Evolutionary conservation across 1,140 invertebrate genomes (phyloP).

Genomic region (Fopius arisanus): DNA sequence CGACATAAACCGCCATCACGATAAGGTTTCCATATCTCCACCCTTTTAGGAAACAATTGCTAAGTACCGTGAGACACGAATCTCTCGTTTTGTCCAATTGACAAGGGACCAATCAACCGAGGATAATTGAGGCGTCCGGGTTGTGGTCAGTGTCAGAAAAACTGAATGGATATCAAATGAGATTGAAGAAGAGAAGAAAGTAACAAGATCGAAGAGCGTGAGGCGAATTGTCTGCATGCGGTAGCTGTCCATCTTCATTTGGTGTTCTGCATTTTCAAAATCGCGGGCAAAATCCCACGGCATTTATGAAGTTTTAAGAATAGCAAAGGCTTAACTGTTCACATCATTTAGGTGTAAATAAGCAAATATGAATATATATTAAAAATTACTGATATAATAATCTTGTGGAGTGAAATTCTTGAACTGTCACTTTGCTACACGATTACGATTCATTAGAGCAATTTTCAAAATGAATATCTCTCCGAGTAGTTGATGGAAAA

Average conservation of each 20-base stretch:
- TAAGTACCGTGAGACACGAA: slow-evolving; percentile 51
- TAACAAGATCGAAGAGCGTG: background rate
- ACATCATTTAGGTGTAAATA: no score
- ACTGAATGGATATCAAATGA: background rate
- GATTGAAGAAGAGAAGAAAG: background rate
- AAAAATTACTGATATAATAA: no score
- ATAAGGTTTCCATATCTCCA: slow-evolving; percentile 17
- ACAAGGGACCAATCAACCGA: slow-evolving; percentile 34
- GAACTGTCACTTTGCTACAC: no score
- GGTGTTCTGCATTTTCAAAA: slow-evolving; percentile 35
- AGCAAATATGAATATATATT: no score
- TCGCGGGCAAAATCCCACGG: background rate
- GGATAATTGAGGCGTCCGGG: slow-evolving; percentile 41
- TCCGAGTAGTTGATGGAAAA: no score
- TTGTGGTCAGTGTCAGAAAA: background rate
- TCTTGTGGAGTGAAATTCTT: no score
- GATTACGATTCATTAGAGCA: no score
- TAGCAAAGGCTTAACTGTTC: no score
- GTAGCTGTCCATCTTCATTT: slow-evolving; percentile 49
- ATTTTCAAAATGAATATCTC: no score
- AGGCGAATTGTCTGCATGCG: slow-evolving; percentile 41
- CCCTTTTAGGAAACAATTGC: slow-evolving; percentile 39
- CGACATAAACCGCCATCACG: background rate
- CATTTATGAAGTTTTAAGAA: no score
- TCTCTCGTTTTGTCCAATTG: slow-evolving; percentile 32